Percentiles rank a stretch among this genome's conserved stretches.
Conservation (phyloP, 2,797 vertebrate species). For the Clamator glandarius region DNA sequence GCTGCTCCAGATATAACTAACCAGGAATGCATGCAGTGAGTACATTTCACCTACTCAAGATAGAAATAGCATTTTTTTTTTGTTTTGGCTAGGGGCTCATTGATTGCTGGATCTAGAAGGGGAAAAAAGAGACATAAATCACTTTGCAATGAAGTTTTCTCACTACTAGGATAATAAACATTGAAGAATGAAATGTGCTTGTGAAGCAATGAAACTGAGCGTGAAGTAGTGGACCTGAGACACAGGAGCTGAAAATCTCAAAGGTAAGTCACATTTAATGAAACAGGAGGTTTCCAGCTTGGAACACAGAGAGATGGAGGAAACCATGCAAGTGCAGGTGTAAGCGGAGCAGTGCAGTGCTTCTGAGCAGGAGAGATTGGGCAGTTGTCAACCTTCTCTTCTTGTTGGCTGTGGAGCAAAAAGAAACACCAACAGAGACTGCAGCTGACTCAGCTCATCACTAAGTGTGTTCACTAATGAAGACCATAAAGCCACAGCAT, state of each 20-base stretch:
- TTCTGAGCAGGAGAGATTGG: background rate
- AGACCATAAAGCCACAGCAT: background rate
- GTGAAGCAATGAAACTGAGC: background rate
- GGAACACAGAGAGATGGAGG: background rate
- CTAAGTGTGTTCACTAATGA: background rate
- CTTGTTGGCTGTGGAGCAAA: background rate
- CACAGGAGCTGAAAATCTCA: background rate
- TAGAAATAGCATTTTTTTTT: background rate
- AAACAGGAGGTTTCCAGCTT: background rate
- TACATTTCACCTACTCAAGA: conserved; percentile 6
- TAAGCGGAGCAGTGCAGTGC: background rate
- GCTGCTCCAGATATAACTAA: background rate
- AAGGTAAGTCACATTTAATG: background rate
- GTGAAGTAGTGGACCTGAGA: background rate
- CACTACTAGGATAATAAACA: background rate
- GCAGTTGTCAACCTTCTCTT: background rate
- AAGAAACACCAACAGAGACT: background rate
- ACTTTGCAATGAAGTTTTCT: background rate
- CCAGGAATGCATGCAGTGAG: background rate
- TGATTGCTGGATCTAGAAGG: background rate
- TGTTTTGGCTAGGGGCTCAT: background rate
- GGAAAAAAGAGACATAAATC: background rate
- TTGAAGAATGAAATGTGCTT: background rate
- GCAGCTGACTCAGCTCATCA: background rate
- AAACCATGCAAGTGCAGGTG: background rate